A percentile compares a stretch with the other conserved stretches of the same genome.
phyloP scores from a whole-genome alignment of 2,113 vertebrate genomes.

The Procavia capensis region DNA sequence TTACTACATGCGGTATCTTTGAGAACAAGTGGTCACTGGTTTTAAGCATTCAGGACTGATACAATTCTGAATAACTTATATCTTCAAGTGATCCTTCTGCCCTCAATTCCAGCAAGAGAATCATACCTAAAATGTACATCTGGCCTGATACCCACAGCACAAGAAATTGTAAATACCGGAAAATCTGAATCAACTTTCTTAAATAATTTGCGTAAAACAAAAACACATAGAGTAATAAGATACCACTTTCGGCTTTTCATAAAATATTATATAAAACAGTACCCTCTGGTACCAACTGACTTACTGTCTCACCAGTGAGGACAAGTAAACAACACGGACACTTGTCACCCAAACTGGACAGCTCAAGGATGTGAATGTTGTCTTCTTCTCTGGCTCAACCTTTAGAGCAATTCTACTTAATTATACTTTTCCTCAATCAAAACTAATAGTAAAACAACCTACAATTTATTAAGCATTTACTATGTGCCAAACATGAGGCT shows the following conservation, averaged over 20 bases:
- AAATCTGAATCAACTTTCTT: neutral
- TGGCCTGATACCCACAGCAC: neutral
- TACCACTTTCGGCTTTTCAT: neutral
- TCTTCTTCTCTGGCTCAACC: neutral
- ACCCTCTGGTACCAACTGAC: neutral
- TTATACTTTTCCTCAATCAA: neutral
- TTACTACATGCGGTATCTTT: neutral
- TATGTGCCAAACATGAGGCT: neutral
- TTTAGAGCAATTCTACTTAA: neutral
- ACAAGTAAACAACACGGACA: neutral
- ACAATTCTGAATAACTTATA: neutral
- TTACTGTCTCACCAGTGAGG: neutral
- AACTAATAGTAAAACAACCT: neutral
- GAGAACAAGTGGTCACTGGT: neutral
- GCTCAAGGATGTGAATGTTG: rapidly evolving
- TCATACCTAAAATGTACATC: neutral
- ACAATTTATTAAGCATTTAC: neutral
- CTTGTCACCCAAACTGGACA: neutral
- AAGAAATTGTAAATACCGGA: neutral
- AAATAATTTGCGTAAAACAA: neutral
- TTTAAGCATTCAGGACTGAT: neutral
- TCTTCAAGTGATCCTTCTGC: neutral
- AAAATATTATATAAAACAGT: neutral
- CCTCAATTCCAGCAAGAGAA: neutral
- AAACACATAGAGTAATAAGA: neutral